phyloP scores from a whole-genome alignment of 2,797 vertebrate species.

The Muscicapa striata region DNA sequence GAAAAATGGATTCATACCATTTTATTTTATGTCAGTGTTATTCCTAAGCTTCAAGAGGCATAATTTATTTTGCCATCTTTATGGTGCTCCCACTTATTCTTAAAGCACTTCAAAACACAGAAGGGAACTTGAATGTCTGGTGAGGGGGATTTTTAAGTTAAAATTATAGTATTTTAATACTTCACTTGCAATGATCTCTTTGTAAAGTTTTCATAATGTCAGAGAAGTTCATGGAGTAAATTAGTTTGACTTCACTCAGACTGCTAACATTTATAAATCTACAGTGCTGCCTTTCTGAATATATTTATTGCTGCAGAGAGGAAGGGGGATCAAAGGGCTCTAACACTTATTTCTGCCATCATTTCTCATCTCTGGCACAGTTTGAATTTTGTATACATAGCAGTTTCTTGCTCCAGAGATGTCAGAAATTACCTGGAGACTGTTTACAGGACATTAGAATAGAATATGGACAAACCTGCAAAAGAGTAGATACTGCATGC shows the following conservation, averaged over 20 bases:
- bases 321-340: slow-evolving; percentile 58
- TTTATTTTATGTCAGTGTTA: neutral
- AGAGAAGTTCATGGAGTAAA: slow-evolving; percentile 64
- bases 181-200: slow-evolving; percentile 54
- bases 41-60: neutral
- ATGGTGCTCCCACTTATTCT: neutral
- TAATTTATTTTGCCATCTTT: slow-evolving; percentile 40
- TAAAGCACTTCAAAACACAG: slow-evolving; percentile 8
- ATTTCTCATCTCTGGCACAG: slow-evolving; percentile 50
- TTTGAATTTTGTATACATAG: slow-evolving; percentile 49
- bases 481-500: neutral
- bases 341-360: slow-evolving; percentile 60
- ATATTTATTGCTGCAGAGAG: slow-evolving; percentile 53
- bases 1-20: neutral
- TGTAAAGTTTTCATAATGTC: slow-evolving; percentile 70
- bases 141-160: slow-evolving; percentile 15
- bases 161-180: slow-evolving; percentile 57
- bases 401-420: slow-evolving; percentile 38
- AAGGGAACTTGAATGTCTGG: neutral
- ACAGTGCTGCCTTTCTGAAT: slow-evolving; percentile 30
- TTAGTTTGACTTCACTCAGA: slow-evolving; percentile 58
- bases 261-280: slow-evolving; percentile 67
- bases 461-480: slow-evolving; percentile 18
- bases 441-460: slow-evolving; percentile 52
- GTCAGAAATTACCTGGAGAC: slow-evolving; percentile 50